These are phyloP conservation scores for Bombyx mori DNA, from an alignment of 1,140 invertebrate species.

Conservation along the genomic window DNA sequence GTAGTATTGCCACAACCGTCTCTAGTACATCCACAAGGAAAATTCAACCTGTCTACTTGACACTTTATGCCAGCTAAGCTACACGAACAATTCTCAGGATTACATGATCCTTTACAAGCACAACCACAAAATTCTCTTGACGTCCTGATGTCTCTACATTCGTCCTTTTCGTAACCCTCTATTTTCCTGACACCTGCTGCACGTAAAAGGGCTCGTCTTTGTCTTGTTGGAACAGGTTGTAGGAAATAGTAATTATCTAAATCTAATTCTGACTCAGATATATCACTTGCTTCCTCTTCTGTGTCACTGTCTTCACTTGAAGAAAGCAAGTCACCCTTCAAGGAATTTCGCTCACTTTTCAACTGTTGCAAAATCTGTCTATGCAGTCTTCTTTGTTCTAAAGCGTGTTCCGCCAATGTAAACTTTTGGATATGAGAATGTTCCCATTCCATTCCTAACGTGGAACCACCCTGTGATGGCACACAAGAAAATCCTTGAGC, in stretches of 20 bases:
- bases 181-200: slow-evolving; percentile 94
- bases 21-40: slow-evolving; percentile 95
- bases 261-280: slow-evolving; percentile 88
- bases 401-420: slow-evolving; percentile 84
- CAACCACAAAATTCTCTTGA: slow-evolving; percentile 97
- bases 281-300: slow-evolving; percentile 86
- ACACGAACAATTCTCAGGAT: slow-evolving; percentile 95
- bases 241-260: slow-evolving; percentile 94
- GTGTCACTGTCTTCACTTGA: slow-evolving; percentile 85
- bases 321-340: slow-evolving; percentile 66
- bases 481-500: slow-evolving; percentile 98
- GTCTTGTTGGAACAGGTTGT: slow-evolving; percentile 93
- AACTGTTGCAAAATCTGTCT: slow-evolving; percentile 85
- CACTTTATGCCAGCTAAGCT: slow-evolving; percentile 96
- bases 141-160: slow-evolving; percentile 91
- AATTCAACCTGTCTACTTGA: slow-evolving; percentile 95
- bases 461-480: slow-evolving; percentile 96
- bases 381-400: slow-evolving; percentile 89
- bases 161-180: slow-evolving; percentile 93
- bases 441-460: slow-evolving; percentile 93
- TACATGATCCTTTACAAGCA: slow-evolving; percentile 93
- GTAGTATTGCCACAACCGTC: slow-evolving; percentile 94
- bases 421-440: slow-evolving; percentile 84
- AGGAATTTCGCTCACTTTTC: slow-evolving; percentile 76
- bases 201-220: slow-evolving; percentile 87